Percentiles rank a stretch among this genome's conserved stretches.
Conservation (phyloP, 2,797 vertebrate species). For the Myotis myotis region DNA sequence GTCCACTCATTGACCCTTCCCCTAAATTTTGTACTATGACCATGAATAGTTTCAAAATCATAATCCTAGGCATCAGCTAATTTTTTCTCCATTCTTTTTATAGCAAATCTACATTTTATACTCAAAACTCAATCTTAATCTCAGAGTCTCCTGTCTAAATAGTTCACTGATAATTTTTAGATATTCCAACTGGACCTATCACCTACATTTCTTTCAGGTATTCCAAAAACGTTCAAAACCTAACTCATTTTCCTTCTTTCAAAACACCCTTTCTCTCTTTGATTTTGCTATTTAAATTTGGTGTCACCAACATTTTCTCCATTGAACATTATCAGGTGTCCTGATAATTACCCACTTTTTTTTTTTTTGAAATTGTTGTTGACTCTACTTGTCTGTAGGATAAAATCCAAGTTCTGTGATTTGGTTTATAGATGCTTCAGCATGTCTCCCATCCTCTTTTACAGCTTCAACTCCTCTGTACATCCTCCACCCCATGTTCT, state of each 20-base stretch:
- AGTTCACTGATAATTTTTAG: neutral
- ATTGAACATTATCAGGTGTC: neutral
- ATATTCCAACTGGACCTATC: neutral
- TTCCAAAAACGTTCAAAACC: neutral
- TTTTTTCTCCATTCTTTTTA: neutral
- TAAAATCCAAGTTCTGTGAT: neutral
- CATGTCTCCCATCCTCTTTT: neutral
- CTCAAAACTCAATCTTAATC: neutral
- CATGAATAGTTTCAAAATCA: neutral
- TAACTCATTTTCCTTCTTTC: neutral
- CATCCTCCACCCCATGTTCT: neutral
- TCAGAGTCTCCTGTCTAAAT: neutral
- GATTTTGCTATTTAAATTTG: neutral
- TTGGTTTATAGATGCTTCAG: too few species aligned
- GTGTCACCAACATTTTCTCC: neutral
- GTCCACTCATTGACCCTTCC: neutral
- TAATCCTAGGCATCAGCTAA: neutral
- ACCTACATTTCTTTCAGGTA: neutral
- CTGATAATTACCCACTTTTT: neutral
- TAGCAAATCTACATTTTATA: neutral
- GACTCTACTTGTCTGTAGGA: neutral
- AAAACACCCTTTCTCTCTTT: neutral
- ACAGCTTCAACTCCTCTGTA: neutral
- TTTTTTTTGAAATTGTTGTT: neutral
- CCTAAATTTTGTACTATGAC: neutral